These are phyloP conservation scores for Mellivora capensis DNA, from an alignment of 2,113 vertebrate genomes.

Conservation along the genomic window DNA sequence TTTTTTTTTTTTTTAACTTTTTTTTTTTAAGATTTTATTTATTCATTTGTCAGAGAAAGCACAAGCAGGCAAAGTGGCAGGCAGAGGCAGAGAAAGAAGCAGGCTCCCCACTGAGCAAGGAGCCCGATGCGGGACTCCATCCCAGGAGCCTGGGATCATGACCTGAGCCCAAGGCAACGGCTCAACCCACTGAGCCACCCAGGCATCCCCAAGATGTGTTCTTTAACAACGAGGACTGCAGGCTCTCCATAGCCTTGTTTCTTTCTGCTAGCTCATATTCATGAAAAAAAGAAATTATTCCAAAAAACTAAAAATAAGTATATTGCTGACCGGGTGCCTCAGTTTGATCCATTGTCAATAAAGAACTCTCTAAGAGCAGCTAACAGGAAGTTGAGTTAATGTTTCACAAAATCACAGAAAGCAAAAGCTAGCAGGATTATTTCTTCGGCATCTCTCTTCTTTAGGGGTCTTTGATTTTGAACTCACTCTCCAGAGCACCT, in stretches of 20 bases:
- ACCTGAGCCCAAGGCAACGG: too few species aligned
- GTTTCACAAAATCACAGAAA: neutral
- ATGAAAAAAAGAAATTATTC: neutral
- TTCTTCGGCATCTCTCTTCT: neutral
- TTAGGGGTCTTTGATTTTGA: neutral
- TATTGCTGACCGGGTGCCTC: neutral
- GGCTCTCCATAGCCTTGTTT: neutral
- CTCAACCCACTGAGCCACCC: neutral
- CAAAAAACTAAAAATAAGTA: neutral
- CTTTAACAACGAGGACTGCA: neutral
- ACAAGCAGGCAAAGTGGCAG: too few species aligned
- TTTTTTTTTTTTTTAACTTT: too few species aligned
- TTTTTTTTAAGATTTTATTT: too few species aligned
- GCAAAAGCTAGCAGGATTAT: neutral
- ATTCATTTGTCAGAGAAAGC: too few species aligned
- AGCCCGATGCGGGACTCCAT: too few species aligned
- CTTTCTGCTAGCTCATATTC: neutral
- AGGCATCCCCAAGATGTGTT: neutral
- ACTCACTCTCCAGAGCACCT: neutral
- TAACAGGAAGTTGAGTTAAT: neutral
- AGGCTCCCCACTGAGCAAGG: too few species aligned
- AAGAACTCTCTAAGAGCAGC: neutral
- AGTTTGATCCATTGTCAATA: neutral
- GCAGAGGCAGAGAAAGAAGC: too few species aligned
- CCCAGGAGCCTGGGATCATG: too few species aligned